A percentile compares a stretch with the other conserved stretches of the same genome.
phyloP scores from a whole-genome alignment of 2,888 invertebrate species.

The Heliconius aoede region DNA sequence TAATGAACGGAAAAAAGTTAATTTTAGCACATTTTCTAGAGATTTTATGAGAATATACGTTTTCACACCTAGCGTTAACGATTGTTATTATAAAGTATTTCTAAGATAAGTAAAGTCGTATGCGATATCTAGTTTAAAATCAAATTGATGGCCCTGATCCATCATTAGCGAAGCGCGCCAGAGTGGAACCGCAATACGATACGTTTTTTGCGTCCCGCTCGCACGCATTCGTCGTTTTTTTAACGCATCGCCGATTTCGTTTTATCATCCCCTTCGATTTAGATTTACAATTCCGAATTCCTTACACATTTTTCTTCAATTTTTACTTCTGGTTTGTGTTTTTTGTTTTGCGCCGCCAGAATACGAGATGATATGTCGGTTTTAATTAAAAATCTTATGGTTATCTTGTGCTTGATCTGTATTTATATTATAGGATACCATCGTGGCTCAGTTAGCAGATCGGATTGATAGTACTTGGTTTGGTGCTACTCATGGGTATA shows the following conservation, averaged over 20 bases:
- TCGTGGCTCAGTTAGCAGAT: not conserved
- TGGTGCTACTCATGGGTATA: not conserved
- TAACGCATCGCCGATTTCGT: slow-evolving; percentile 81
- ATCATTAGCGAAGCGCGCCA: slow-evolving; percentile 60
- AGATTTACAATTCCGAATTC: slow-evolving; percentile 79
- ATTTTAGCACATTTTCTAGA: not conserved
- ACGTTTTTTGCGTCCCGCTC: slow-evolving; percentile 80
- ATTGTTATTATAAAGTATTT: slow-evolving; percentile 6
- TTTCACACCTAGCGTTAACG: not conserved
- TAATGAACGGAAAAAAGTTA: slow-evolving; percentile 1
- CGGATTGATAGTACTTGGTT: not conserved
- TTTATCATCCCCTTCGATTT: slow-evolving; percentile 75
- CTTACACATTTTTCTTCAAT: slow-evolving; percentile 71
- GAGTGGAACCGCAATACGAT: slow-evolving; percentile 81
- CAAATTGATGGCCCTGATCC: slow-evolving; percentile 38
- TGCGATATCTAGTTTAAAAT: slow-evolving; percentile 29
- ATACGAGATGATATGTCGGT: not conserved
- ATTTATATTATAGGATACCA: not conserved
- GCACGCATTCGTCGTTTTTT: slow-evolving; percentile 79
- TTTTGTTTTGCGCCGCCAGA: not conserved
- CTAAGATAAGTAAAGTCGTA: slow-evolving; percentile 22
- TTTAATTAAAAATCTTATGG: not conserved
- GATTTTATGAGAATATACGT: not conserved
- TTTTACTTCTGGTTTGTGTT: slow-evolving; percentile 25
- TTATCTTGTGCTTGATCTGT: slow-evolving; percentile 1